Conservation (phyloP, 2,113 vertebrate species). For the Cebus imitator region DNA sequence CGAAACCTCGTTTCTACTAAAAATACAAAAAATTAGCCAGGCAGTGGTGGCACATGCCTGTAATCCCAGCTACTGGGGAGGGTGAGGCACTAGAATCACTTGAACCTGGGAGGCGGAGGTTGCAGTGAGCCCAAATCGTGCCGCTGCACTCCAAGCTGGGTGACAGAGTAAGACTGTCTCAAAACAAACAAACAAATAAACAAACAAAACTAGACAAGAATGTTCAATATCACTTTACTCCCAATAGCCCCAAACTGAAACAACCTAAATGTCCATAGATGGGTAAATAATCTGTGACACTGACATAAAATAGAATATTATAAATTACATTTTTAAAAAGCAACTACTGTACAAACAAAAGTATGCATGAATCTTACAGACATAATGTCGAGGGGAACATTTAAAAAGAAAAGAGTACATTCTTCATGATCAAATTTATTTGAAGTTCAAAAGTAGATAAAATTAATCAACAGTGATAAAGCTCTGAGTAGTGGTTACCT, state of each 20-base stretch:
- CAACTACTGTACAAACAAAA: background rate
- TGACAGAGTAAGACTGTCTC: too few relatives aligned
- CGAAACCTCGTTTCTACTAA: too few relatives aligned
- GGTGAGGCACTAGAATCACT: too few relatives aligned
- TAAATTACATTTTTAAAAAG: background rate
- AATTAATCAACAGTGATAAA: background rate
- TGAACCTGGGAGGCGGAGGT: too few relatives aligned
- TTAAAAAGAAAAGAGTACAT: background rate
- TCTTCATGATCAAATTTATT: background rate
- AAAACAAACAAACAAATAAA: too few relatives aligned
- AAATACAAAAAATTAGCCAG: too few relatives aligned
- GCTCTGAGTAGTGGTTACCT: background rate
- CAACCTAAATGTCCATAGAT: background rate
- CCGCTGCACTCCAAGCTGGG: too few relatives aligned
- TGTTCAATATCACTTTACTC: background rate
- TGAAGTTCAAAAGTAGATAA: background rate
- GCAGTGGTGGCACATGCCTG: too few relatives aligned
- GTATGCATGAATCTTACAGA: background rate
- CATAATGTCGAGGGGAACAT: background rate
- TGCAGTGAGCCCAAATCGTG: too few relatives aligned
- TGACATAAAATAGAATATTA: background rate
- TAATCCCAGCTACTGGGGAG: too few relatives aligned
- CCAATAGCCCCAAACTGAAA: background rate
- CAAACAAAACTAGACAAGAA: too few relatives aligned
- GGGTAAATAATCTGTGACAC: background rate